phyloP scores from a whole-genome alignment of 2,797 vertebrate species.

The Nasua narica region DNA sequence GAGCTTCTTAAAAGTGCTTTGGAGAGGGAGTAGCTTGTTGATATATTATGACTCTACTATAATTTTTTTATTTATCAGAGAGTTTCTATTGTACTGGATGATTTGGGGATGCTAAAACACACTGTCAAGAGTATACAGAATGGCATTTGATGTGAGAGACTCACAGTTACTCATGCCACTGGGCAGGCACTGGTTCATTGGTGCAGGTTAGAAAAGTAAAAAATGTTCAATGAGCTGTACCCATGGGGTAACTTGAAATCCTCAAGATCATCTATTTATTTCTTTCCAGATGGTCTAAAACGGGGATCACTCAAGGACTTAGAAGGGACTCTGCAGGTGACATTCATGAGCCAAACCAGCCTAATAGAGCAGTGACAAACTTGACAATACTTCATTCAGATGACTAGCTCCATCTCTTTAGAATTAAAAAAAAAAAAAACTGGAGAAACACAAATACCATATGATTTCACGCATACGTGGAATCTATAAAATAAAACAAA shows the following conservation, averaged over 20 bases:
- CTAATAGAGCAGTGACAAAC: background rate
- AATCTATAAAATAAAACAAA: background rate
- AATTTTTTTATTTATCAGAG: background rate
- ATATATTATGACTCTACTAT: background rate
- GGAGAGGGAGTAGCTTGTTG: background rate
- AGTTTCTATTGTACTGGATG: background rate
- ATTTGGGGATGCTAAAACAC: background rate
- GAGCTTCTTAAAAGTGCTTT: constrained; percentile 16
- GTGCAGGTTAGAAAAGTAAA: background rate
- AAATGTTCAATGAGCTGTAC: background rate
- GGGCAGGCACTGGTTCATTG: background rate
- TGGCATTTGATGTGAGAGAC: background rate
- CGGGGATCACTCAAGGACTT: background rate
- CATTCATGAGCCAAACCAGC: background rate
- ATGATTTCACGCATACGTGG: background rate
- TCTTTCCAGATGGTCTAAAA: background rate
- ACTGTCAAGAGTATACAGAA: background rate
- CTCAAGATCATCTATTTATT: background rate
- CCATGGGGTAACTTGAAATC: background rate
- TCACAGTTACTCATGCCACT: background rate
- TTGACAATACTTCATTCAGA: background rate
- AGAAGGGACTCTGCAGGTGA: background rate
- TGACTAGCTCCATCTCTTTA: background rate
- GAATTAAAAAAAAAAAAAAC: background rate
- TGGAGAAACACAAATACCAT: background rate